Base-by-base conservation (phyloP, 2,113 vertebrate species). In the Atractosteus spatula region DNA sequence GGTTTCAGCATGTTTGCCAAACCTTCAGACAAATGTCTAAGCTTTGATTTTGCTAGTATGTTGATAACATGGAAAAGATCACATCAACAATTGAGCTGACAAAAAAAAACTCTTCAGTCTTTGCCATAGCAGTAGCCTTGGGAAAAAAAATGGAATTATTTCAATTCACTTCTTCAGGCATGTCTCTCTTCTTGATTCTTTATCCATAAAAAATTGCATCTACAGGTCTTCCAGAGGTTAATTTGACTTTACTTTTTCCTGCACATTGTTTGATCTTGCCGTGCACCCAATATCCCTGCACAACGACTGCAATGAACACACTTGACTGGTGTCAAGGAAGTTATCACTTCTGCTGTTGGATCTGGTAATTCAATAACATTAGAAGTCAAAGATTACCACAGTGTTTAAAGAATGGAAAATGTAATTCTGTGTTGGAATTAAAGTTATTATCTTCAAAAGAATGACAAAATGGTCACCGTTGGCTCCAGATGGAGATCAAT, bases 381-480 rank as follows among this genome's bases (percentile, higher is more conserved):
- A 77, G 54, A 74, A 89, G 88, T 83, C 89, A 87, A 86, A 93
- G 92, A 93, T 93, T 89, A 87, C 71, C 70, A 69, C 83, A 79
- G 75, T 86, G 89, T 88, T 88, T 91, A 88, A 90, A 85, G 83
- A 87, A 89, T 82, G 86, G 82, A 82, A 85, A 88, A 89, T 87
- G 89, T 86, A 87, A 90, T 92, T 91, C 79, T 65, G 82, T 85
- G 82, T 83, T 80, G 83, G 86, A 90, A 87, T 91, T 89, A 91
- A 91, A 90, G 91, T 90, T 89, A 86, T 87, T 91, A 89, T 92
- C 91, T 92, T 87, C 84, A 83, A 85, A 82, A 73, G 71, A 81
- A 83, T 83, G 71, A 61, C 78, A 84, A 64, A 70, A 72, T 71
- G 68, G 43, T 64, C 73, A 62, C 77, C 56, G 66, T 63, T 69